Base-by-base conservation (phyloP, 2,888 invertebrate genomes). In the Meandrusa payeni region DNA sequence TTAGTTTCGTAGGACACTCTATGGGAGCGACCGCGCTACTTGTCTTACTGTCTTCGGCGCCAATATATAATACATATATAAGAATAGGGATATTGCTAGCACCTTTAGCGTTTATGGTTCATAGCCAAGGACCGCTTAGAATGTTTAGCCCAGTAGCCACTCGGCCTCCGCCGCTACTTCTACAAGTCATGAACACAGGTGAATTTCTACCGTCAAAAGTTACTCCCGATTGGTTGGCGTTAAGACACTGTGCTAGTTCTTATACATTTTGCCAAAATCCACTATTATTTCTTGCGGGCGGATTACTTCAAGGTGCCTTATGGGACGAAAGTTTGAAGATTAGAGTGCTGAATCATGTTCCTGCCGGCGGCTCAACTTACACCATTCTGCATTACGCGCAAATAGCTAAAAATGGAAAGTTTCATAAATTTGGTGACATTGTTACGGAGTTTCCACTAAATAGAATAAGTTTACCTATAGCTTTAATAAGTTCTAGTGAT, bases 21-120 rank as follows among this genome's bases (percentile, higher is more conserved):
- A 78, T 82, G 78, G 81, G 82, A 1, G 67, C 75, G 0, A 70
- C 81, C 1, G 74, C 72, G 0, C 61, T 81, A 11, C 48, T 81
- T 41, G 73, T 76, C 1, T 48, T 81, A 36, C 50, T 83, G 3
- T 76, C 81, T 1, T 60, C 62, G 0, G 26, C 41, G 2, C 77
- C 76, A 1, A 40, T 42, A 1, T 81, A 78, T 41, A 80, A 77
- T 41, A 40, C 64, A 5, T 65, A 69, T 47, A 59, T 82, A 6
- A 68, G 71, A 51, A 58, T 77, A 4, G 82, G 66, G 12, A 57
- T 82, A 38, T 50, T 81, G 5, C 39, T 80, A 15, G 80, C 76
- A 26, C 81, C 58, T 65, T 47, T 82, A 36, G 76, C 61, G 1
- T 77, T 60, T 45, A 69, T 81, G 75, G 52, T 55, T 6, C 60